Base-by-base conservation (phyloP, 64 coral and sea anemone species). In the Trachythela sp. region DNA sequence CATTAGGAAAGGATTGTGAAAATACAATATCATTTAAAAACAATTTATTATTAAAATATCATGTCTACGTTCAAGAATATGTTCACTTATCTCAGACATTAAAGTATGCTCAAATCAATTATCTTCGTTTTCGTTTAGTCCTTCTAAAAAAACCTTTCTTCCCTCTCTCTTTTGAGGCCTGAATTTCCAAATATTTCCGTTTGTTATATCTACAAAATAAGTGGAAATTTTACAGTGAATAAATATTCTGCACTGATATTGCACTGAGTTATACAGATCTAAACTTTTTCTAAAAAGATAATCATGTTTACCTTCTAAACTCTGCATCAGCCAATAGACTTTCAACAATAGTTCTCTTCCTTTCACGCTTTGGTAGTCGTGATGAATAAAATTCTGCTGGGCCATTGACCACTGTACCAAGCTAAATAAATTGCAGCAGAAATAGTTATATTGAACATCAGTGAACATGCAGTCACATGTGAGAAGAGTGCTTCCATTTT, bases 321-420 rank as follows among this genome's bases (percentile, higher is more conserved):
- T 98, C 86, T 27, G 91, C 86, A 88, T 98, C 95, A 43, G 95
- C 86, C 37, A 98, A 83, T 31, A 98, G 41, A 40, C 94, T 91
- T 89, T 98, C 91, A 15, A 98, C 92, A 51, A 98, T 86, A 85
- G 75, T 94, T 39, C 32, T 92, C 70, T 91, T 98, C 11, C 93
- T 88, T 87, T 94, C 84, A 18, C 93, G 93, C 84, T 98, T 98
- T 54, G 95, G 93, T 50, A 98, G 87, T 48, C 95, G 93, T 45
- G 95, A 98, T 29, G 95, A 85, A 43, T 98, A 98, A 77, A 94
- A 98, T 14, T 98, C 95, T 38, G 93, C 93, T 15, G 95, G 83
- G 22, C 95, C 93, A 85, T 92, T 93, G 1, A 98, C 93, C 8
- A 98, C 85, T 22, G 93, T 98, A 33, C 95, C 95, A 80, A 98